Conservation (phyloP, 2,113 vertebrate genomes). For the Nothoprocta perdicaria region DNA sequence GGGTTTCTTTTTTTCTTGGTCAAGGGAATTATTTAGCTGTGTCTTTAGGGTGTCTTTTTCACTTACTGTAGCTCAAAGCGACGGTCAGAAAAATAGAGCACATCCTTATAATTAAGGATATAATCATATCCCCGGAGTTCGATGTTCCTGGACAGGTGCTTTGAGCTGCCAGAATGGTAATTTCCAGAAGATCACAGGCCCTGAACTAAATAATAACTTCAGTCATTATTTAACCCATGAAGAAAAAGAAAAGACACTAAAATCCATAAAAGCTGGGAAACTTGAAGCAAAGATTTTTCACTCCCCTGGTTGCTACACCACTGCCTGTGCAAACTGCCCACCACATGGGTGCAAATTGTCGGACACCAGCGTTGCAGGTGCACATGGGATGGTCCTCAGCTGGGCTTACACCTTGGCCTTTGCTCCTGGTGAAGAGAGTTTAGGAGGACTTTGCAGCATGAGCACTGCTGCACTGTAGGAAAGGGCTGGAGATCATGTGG, state of each 20-base stretch:
- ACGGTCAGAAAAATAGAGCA: background rate
- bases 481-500: background rate
- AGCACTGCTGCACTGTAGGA: background rate
- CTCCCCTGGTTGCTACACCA: background rate
- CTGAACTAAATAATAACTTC: background rate
- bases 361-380: no score
- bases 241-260: background rate
- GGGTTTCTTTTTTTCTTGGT: background rate
- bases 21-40: background rate
- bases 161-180: background rate
- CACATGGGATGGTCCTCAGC: background rate
- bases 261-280: background rate
- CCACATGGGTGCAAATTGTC: accelerated
- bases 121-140: background rate
- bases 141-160: background rate
- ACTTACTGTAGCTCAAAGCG: background rate
- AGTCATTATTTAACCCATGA: background rate
- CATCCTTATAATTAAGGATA: background rate
- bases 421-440: background rate
- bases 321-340: background rate
- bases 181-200: background rate
- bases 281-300: background rate
- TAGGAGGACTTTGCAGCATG: background rate
- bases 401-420: background rate
- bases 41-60: background rate